Base-by-base conservation (phyloP, 1,140 invertebrate species). In the Ceratoteleas bidentatus region DNA sequence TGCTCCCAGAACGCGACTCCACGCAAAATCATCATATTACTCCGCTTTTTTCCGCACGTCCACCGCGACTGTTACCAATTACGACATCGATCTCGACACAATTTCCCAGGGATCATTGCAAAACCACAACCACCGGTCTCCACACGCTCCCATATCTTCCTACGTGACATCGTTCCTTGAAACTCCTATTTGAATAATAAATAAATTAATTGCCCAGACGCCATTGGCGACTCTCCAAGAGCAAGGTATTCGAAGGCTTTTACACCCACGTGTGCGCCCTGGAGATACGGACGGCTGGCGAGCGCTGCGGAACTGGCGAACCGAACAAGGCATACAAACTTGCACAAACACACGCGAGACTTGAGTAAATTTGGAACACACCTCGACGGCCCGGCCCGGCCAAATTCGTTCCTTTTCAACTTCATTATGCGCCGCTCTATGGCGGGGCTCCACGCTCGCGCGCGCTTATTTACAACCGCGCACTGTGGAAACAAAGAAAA, bases 221-320 rank as follows among this genome's bases (percentile, higher is more conserved):
- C n/a, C 47, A 50, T 57, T 69, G 52, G 50, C 38, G 69, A 62
- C 47, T 72, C 56, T 62, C 34, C 40, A 16, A 34, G 68, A 54
- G 70, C 64, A 15, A 45, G 36, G 50, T 38, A 62, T 80, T 74
- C 53, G 77, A 80, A 74, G 69, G 77, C 66, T 74, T 74, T 62
- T 36, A 60, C 77, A 69, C 77, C 77, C 77, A 80, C 77, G 77
- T 80, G 77, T 64, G 58, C 56, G 64, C 53, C 49, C 58, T 60
- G 64, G 62, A 50, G 78, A 81, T 81, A 75, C 60, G 68, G 68
- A 75, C 60, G 68, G 68, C 47, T 62, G 76, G 66, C 57, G 33
- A 57, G 57, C 24, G 24, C 24, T 4, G 58, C 64, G 57, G 68
- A 57, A 74, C 56, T 69, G 69, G 76, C 68, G 61, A 56, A 24